Base-by-base conservation (phyloP, 2,888 invertebrate genomes). In the Abrostola tripartita region DNA sequence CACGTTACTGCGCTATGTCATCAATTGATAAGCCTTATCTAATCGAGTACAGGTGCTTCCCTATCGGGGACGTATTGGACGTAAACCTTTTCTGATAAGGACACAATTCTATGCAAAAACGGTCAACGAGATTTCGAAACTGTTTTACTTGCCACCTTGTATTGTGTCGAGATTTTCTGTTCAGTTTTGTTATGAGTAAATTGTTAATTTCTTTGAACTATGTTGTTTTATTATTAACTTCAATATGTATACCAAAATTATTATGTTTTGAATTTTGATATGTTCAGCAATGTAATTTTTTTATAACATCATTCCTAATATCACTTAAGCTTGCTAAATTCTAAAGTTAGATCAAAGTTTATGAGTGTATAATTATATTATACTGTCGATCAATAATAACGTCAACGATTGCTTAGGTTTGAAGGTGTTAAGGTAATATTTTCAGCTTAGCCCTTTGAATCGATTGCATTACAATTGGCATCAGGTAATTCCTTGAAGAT, bases 21-120 rank as follows among this genome's bases (percentile, higher is more conserved):
- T 88, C 86, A 83, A 74, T 73, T 78, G 87, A 87, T 87, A 87
- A 81, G 63, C 55, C 53, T 81, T 90, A 92, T 92, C 91, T 88
- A 72, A 90, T 87, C 87, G 78, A 64, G 69, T 73, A 79, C 83
- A 86, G 88, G 87, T 88, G 85, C 84, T 87, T 81, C 85, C 85
- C 82, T 84, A 85, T 84, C 79, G 71, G 71, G 66, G 71, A 81
- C 68, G 73, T 69, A 82, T 82, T 83, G 76, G 79, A 77, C 69
- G 81, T 66, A 64, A 66, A 58, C 62, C 51, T 52, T 52, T 44
- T n/a, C 35, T 60, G 81, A 81, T 73, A 78, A 65, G 62, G 50
- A 58, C 40, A 65, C 74, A 65, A 57, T 65, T 51, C 42, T 67
- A 68, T 56, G 69, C 76, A 69, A 74, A 77, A 76, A 71, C 67